phyloP scores from a whole-genome alignment of 2,888 invertebrate species.

The Margaritifera margaritifera region DNA sequence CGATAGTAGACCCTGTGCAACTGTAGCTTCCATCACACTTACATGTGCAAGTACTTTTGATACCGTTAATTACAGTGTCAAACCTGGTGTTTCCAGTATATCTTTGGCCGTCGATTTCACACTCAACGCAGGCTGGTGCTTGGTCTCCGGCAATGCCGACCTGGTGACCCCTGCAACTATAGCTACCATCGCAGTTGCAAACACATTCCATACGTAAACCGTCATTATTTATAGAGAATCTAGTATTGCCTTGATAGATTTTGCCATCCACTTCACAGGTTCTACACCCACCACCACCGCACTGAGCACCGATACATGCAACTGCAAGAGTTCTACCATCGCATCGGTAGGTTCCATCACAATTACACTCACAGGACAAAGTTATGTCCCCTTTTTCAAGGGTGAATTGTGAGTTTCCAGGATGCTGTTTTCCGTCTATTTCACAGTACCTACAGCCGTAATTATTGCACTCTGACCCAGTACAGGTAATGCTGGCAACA shows the following conservation, averaged over 20 bases:
- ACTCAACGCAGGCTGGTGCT: conserved; percentile 35
- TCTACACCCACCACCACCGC: conserved; percentile 34
- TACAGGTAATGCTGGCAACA: conserved; percentile 21
- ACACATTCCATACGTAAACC: conserved; percentile 36
- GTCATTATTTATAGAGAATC: conserved; percentile 30
- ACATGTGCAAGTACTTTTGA: conserved; percentile 35
- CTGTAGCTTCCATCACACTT: conserved; percentile 38
- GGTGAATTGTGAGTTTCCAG: conserved; percentile 38
- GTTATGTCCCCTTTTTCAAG: conserved; percentile 25
- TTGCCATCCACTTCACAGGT: conserved; percentile 36
- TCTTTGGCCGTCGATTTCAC: conserved; percentile 44
- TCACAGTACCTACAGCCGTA: conserved; percentile 43
- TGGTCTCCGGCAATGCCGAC: conserved; percentile 12
- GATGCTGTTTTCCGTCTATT: conserved; percentile 37
- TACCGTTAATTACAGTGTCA: conserved; percentile 31
- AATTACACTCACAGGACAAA: conserved; percentile 50
- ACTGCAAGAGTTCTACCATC: conserved; percentile 27
- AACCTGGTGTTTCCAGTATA: conserved; percentile 50
- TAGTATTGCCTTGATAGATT: conserved; percentile 36
- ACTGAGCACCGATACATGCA: conserved; percentile 25
- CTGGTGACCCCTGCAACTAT: conserved; percentile 34
- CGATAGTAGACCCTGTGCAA: conserved; percentile 16
- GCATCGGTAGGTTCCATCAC: conserved; percentile 58
- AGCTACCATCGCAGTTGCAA: conserved; percentile 37
- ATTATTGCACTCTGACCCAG: conserved; percentile 25